Conservation (phyloP, 2,113 vertebrate genomes). For the Arenaria interpres region DNA sequence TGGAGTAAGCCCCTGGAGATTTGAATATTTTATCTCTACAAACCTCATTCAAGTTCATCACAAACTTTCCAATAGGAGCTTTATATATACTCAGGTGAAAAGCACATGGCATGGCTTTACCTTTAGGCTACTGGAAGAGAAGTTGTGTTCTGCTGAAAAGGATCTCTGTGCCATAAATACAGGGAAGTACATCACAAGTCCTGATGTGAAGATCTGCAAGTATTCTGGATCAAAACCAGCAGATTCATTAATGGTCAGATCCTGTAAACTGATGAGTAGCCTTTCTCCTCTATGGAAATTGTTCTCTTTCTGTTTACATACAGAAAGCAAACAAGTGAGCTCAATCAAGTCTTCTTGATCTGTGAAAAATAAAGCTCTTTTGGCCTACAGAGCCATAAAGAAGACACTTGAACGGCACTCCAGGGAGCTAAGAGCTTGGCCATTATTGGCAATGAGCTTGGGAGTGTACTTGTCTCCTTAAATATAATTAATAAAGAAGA, state of each 20-base stretch:
- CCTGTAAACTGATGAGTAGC: not conserved
- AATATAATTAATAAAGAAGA: conserved; percentile 33
- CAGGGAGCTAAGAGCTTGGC: not conserved
- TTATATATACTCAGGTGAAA: not conserved
- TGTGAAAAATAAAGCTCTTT: not conserved
- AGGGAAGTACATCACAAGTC: not conserved
- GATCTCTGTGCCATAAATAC: not conserved
- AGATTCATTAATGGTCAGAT: not conserved
- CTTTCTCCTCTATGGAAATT: not conserved
- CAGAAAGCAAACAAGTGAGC: not conserved
- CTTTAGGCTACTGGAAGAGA: not conserved
- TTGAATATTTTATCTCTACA: not conserved
- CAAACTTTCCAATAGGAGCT: not conserved
- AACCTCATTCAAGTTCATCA: not conserved
- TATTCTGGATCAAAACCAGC: not conserved
- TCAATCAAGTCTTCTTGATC: not conserved
- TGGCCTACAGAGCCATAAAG: not conserved
- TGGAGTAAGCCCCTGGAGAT: not conserved
- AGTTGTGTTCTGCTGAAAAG: not conserved
- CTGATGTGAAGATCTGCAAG: not conserved
- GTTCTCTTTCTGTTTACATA: not conserved
- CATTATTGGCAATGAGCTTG: not conserved
- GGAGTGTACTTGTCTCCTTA: not conserved
- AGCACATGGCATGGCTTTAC: not conserved
- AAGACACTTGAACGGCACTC: conserved; percentile 8